Evolutionary conservation across 2,888 invertebrate species (phyloP).

Genomic region (Oxytorus armatus): DNA sequence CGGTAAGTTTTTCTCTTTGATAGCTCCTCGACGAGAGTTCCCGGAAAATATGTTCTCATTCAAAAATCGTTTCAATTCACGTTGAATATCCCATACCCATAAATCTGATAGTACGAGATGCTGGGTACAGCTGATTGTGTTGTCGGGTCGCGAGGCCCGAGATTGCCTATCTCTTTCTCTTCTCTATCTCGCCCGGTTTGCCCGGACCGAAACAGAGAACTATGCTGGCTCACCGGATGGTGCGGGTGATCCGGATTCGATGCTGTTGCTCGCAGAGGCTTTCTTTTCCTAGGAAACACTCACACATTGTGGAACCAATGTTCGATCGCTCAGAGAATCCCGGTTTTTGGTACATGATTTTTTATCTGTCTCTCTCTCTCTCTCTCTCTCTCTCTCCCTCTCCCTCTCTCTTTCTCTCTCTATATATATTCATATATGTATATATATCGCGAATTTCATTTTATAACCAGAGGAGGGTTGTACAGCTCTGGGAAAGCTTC

Average conservation of each 20-base stretch:
- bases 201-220: constrained; percentile 44
- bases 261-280: constrained; percentile 56
- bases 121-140: constrained; percentile 55
- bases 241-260: constrained; percentile 48
- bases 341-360: constrained; percentile 18
- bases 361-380: not conserved
- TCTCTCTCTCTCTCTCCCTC: not conserved
- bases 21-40: too few relatives aligned
- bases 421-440: too few relatives aligned
- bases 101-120: constrained; percentile 35
- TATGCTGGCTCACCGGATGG: constrained; percentile 33
- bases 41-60: not conserved
- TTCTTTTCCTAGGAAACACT: constrained; percentile 42
- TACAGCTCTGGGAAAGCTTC: constrained; percentile 46
- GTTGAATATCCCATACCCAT: constrained; percentile 3
- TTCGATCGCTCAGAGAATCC: constrained; percentile 30
- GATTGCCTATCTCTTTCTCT: constrained; percentile 45
- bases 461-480: not conserved
- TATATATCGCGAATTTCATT: constrained; percentile 50
- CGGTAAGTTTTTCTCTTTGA: too few relatives aligned
- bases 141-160: constrained; percentile 37
- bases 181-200: not conserved
- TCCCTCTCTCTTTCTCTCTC: too few relatives aligned
- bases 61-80: not conserved
- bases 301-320: constrained; percentile 16